Percentiles rank a stretch among this genome's conserved stretches.
These are phyloP conservation scores for Tonatia bakeri DNA, from an alignment of 2,113 vertebrate genomes.

Conservation along the genomic window DNA sequence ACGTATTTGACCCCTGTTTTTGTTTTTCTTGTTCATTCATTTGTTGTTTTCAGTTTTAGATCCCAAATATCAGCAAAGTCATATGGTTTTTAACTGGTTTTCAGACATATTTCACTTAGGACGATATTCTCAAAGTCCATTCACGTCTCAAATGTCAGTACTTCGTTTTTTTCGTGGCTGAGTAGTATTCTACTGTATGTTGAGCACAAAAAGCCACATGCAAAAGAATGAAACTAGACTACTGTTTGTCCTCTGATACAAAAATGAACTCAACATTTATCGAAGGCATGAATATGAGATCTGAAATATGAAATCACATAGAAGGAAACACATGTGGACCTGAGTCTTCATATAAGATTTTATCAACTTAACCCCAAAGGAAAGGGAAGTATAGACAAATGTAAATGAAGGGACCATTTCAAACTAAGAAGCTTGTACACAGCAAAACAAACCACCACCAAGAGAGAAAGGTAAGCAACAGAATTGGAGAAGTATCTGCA, in stretches of 20 bases:
- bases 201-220: background rate
- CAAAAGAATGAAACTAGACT: background rate
- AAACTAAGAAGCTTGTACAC: background rate
- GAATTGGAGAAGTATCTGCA: background rate
- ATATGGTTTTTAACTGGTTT: background rate
- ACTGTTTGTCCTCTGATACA: background rate
- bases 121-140: background rate
- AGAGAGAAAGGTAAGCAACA: background rate
- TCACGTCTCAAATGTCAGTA: background rate
- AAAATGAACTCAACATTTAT: background rate
- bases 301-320: background rate
- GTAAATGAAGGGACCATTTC: background rate
- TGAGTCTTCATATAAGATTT: background rate
- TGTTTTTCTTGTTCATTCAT: background rate
- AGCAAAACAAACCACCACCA: background rate
- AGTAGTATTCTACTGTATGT: background rate
- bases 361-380: background rate
- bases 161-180: background rate
- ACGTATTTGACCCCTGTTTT: background rate
- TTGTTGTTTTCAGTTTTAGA: background rate
- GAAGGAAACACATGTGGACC: background rate
- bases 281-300: background rate
- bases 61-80: background rate
- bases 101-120: background rate
- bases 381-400: background rate